These are phyloP conservation scores for Spinibarbus caldwelli DNA, from an alignment of 2,797 vertebrate species.

Conservation along the genomic window DNA sequence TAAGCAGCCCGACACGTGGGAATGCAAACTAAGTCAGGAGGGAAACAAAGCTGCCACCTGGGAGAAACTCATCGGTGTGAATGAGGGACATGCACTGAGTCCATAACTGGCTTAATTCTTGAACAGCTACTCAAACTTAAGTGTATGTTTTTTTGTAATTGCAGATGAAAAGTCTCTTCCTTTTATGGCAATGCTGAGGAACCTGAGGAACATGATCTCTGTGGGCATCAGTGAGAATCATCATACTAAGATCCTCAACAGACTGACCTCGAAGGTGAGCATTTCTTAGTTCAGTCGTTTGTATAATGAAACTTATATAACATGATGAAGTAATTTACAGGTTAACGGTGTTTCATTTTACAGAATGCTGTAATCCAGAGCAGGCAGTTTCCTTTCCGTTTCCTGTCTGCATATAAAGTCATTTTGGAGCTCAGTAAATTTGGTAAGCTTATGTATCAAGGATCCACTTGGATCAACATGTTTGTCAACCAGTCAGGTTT, in stretches of 20 bases:
- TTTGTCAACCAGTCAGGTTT: background rate
- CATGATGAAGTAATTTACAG: background rate
- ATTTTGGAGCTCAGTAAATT: slow-evolving; percentile 74
- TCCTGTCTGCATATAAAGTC: slow-evolving; percentile 88
- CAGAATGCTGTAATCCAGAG: slow-evolving; percentile 85
- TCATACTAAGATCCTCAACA: slow-evolving; percentile 79
- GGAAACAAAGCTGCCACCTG: slow-evolving; percentile 85
- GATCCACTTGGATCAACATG: too few species aligned
- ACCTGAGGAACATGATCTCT: slow-evolving; percentile 85
- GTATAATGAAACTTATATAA: background rate
- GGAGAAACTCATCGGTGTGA: slow-evolving; percentile 87
- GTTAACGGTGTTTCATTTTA: slow-evolving; percentile 11
- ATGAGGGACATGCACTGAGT: background rate
- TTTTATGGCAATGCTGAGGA: slow-evolving; percentile 92
- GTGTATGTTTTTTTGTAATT: slow-evolving; percentile 53
- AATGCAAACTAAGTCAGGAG: slow-evolving; percentile 78
- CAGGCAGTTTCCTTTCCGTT: slow-evolving; percentile 88
- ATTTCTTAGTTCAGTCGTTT: background rate
- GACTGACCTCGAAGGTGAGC: slow-evolving; percentile 80
- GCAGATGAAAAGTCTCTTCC: slow-evolving; percentile 84
- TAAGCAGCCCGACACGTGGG: slow-evolving; percentile 83
- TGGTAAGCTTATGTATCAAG: slow-evolving; percentile 64
- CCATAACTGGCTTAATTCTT: background rate
- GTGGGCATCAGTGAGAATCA: slow-evolving; percentile 81
- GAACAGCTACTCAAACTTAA: background rate